These are phyloP conservation scores for Drosophila flavopinicola DNA, from an alignment of 2,888 invertebrate genomes.

Conservation along the genomic window DNA sequence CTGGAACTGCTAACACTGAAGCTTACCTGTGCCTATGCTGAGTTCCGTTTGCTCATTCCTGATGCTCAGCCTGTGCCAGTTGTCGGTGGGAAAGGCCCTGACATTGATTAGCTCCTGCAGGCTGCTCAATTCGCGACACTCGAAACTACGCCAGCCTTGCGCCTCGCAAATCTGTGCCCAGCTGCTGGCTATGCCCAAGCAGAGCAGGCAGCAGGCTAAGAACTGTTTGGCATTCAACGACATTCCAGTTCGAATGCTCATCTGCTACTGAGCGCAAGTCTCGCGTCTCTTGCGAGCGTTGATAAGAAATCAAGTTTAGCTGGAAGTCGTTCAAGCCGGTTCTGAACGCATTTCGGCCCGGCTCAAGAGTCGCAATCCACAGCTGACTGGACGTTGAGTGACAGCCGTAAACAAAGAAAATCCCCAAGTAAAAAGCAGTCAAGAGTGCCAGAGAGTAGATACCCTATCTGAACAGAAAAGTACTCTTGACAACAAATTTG, in stretches of 20 bases:
- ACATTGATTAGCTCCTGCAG: slow-evolving; percentile 48
- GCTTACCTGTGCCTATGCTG: slow-evolving; percentile 41
- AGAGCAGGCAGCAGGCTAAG: slow-evolving; percentile 30
- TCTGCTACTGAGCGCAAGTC: slow-evolving; percentile 38
- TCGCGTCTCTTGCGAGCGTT: not conserved
- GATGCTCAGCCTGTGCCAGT: slow-evolving; percentile 56
- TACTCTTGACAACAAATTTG: too few relatives aligned
- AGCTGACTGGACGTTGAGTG: slow-evolving; percentile 34
- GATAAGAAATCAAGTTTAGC: slow-evolving; percentile 61
- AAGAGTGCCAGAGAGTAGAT: not conserved
- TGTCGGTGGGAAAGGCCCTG: slow-evolving; percentile 18
- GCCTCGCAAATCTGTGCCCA: slow-evolving; percentile 40
- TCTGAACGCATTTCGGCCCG: slow-evolving; percentile 10
- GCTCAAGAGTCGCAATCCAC: slow-evolving; percentile 30
- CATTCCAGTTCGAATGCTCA: slow-evolving; percentile 51
- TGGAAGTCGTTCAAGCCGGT: slow-evolving; percentile 44
- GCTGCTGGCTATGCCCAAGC: slow-evolving; percentile 2
- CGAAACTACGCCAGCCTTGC: slow-evolving; percentile 31
- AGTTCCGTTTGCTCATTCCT: slow-evolving; percentile 50
- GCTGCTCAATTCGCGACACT: slow-evolving; percentile 59
- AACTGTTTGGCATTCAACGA: slow-evolving; percentile 28
- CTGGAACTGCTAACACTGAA: fast-evolving
- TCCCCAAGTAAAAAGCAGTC: slow-evolving; percentile 3
- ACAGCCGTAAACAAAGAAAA: slow-evolving; percentile 17
- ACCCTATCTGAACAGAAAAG: too few relatives aligned